Evolutionary conservation across 2,888 invertebrate genomes (phyloP).

Genomic region (Matsumyia berberina): DNA sequence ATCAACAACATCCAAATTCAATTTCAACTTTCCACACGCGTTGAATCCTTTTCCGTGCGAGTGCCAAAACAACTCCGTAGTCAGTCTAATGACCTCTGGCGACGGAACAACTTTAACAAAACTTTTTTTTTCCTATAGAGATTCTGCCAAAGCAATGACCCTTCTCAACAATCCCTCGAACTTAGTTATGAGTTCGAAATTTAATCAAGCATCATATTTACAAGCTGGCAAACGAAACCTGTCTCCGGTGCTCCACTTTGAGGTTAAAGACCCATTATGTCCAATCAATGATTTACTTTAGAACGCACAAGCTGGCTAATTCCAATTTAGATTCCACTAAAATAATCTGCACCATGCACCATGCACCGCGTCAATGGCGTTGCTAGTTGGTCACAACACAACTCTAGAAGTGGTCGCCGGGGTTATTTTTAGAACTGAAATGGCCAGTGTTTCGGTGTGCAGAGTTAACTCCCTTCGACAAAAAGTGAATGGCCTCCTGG

Average conservation of each 20-base stretch:
- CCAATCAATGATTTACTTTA: constrained; percentile 3
- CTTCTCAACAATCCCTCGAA: constrained; percentile 1
- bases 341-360: constrained; percentile 18
- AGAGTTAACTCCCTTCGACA: constrained; percentile 16
- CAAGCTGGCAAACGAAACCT: constrained; percentile 15
- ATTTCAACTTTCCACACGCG: constrained; percentile 35
- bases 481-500: constrained; percentile 27
- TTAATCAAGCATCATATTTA: background rate
- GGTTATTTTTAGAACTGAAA: constrained; percentile 58
- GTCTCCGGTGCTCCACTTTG: constrained; percentile 29
- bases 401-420: constrained; percentile 34
- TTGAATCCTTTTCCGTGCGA: constrained; percentile 1
- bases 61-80: constrained; percentile 7
- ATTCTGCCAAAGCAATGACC: background rate
- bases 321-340: constrained; percentile 56
- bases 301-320: constrained; percentile 14
- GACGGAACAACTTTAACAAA: constrained; percentile 1
- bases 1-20: constrained; percentile 6
- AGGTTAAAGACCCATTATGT: constrained; percentile 48
- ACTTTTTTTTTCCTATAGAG: background rate
- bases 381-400: constrained; percentile 56
- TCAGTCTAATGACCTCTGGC: constrained; percentile 9
- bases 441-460: constrained; percentile 6
- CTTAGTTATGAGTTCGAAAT: constrained; percentile 13
- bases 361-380: constrained; percentile 23